phyloP scores from a whole-genome alignment of 1,140 invertebrate genomes.

The Zaprionus inermis region DNA sequence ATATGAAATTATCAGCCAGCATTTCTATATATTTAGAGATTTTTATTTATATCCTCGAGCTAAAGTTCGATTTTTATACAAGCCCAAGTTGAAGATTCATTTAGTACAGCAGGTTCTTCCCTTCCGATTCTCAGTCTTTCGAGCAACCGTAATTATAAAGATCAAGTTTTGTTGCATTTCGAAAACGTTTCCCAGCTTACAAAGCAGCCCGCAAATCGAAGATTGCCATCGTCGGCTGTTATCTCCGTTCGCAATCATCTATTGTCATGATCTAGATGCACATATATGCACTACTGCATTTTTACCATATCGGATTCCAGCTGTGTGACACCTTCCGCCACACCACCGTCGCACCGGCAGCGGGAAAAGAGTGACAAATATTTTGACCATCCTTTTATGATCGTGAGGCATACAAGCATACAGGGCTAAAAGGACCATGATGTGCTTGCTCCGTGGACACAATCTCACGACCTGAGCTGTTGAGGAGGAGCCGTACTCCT shows the following conservation, averaged over 20 bases:
- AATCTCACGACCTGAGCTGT: slow-evolving; percentile 63
- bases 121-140: not conserved
- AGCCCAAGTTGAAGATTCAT: not conserved
- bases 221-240: slow-evolving; percentile 3
- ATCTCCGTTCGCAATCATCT: slow-evolving; percentile 37
- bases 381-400: slow-evolving; percentile 73
- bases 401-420: slow-evolving; percentile 50
- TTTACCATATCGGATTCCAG: slow-evolving; percentile 54
- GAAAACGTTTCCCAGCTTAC: not conserved
- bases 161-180: not conserved
- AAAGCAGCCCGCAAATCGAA: not conserved
- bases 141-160: not conserved
- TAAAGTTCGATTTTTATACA: no score
- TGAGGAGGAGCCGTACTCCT: slow-evolving; percentile 48
- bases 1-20: no score
- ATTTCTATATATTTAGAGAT: no score
- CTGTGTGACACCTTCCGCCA: slow-evolving; percentile 46
- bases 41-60: no score
- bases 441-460: slow-evolving; percentile 21
- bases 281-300: slow-evolving; percentile 39
- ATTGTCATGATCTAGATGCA: slow-evolving; percentile 51
- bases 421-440: slow-evolving; percentile 47
- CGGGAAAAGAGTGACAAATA: slow-evolving; percentile 52
- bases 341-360: not conserved
- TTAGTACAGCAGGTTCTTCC: not conserved